Conservation (phyloP, 2,113 vertebrate genomes). For the Phaetusa simplex region DNA sequence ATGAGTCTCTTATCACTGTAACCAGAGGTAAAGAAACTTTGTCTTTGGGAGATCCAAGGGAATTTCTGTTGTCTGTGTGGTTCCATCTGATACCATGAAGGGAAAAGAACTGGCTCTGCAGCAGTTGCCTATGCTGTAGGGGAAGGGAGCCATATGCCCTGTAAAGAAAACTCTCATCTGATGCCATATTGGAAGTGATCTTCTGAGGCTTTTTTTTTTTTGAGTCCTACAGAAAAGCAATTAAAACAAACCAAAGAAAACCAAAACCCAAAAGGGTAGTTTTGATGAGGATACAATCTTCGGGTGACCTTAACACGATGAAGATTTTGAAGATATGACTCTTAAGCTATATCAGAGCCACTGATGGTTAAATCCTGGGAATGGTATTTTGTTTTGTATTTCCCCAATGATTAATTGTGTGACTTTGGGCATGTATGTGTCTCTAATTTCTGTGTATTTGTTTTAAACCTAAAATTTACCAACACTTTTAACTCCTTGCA, state of each 20-base stretch:
- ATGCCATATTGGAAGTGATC: not conserved
- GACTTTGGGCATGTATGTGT: not conserved
- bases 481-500: not conserved
- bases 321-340: not conserved
- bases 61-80: not conserved
- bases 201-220: not conserved
- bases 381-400: not conserved
- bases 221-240: not conserved
- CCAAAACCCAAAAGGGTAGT: not conserved
- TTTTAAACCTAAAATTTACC: not conserved
- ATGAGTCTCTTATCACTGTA: not conserved
- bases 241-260: not conserved
- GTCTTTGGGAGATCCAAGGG: not conserved
- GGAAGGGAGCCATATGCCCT: not conserved
- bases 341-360: not conserved
- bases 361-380: not conserved
- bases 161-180: not conserved
- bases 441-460: not conserved
- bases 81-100: not conserved
- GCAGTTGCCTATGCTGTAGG: not conserved
- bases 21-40: not conserved
- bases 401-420: not conserved
- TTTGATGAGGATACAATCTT: not conserved
- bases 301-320: not conserved
- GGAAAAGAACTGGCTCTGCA: not conserved